Percentiles rank a stretch among this genome's conserved stretches.
Evolutionary conservation across 2,797 vertebrate species (phyloP).

Genomic region (Darevskia mixta): DNA sequence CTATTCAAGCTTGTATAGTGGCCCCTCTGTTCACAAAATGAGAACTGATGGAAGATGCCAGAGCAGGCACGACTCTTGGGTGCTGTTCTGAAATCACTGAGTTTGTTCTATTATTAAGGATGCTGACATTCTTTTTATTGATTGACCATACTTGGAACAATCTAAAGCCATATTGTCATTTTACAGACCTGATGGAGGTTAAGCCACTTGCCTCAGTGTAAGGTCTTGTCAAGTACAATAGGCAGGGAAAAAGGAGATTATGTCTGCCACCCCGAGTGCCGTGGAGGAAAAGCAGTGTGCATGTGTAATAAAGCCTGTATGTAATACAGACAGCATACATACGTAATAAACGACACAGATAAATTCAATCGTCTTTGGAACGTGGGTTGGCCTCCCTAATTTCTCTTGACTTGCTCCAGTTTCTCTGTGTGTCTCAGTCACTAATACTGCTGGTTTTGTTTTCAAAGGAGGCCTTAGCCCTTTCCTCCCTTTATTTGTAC

Average conservation of each 20-base stretch:
- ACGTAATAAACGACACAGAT: background rate
- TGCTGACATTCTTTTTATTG: background rate
- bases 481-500: background rate
- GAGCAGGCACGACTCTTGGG: background rate
- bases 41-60: background rate
- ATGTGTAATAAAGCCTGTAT: too few species aligned
- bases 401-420: background rate
- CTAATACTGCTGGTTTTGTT: background rate
- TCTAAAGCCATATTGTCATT: background rate
- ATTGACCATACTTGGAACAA: background rate
- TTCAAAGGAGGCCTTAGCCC: too few species aligned
- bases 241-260: too few species aligned
- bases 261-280: too few species aligned
- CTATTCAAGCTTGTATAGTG: background rate
- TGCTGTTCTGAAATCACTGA: background rate
- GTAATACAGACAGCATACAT: background rate
- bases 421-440: background rate
- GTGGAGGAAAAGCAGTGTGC: background rate
- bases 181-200: background rate
- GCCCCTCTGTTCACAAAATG: background rate
- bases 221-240: background rate
- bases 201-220: background rate
- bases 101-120: background rate
- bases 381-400: too few species aligned
- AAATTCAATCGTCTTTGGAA: background rate